phyloP scores from a whole-genome alignment of 2,113 vertebrate genomes.

The Apodemus speciosus region DNA sequence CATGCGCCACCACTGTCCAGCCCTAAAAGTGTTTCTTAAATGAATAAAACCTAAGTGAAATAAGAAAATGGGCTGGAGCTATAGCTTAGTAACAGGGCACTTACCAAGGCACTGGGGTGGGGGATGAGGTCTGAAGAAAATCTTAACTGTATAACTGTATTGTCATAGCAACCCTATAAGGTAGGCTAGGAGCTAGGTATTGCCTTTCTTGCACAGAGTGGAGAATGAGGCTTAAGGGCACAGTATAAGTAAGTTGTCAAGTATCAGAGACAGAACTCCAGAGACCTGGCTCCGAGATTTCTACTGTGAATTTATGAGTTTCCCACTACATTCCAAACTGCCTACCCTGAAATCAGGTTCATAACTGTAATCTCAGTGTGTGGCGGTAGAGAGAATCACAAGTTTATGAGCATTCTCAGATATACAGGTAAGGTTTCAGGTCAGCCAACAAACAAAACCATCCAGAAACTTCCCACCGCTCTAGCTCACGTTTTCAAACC shows the following conservation, averaged over 20 bases:
- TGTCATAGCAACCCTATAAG: background rate
- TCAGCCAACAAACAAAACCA: background rate
- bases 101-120: background rate
- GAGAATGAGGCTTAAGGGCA: conserved; percentile 3
- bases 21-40: background rate
- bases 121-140: background rate
- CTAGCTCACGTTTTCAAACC: background rate
- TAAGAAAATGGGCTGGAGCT: background rate
- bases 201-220: background rate
- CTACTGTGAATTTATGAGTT: background rate
- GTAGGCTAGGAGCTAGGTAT: background rate
- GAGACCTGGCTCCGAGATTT: background rate
- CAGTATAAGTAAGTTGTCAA: background rate
- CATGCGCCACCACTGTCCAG: too few relatives aligned
- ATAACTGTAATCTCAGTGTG: background rate
- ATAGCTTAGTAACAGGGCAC: background rate
- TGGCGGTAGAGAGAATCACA: background rate
- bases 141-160: conserved; percentile 12
- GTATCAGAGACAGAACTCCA: background rate
- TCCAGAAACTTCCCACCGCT: background rate
- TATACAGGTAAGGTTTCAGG: background rate
- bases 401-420: background rate
- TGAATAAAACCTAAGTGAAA: background rate
- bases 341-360: background rate
- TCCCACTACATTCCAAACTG: background rate